Evolutionary conservation across 2,113 vertebrate genomes (phyloP).

Genomic region (Colaptes auratus): DNA sequence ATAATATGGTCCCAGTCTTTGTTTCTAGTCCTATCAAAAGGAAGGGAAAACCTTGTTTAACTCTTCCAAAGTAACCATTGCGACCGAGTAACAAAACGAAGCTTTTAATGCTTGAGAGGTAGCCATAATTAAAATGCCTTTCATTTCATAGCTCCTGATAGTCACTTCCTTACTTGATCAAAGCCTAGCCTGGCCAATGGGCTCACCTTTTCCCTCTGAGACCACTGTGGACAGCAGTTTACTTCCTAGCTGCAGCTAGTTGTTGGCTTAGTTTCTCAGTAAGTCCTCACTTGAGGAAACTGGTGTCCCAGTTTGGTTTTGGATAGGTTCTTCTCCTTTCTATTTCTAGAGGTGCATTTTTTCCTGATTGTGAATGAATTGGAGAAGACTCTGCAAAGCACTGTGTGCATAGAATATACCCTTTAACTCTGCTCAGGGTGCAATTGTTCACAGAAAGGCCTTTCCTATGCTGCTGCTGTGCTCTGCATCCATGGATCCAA

Average conservation of each 20-base stretch:
- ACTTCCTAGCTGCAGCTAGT: neutral
- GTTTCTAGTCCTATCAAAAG: neutral
- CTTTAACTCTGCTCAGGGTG: neutral
- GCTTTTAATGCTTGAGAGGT: neutral
- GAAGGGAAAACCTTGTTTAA: neutral
- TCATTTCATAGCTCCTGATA: neutral
- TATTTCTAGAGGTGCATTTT: neutral
- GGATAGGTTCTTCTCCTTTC: neutral
- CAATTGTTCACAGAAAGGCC: neutral
- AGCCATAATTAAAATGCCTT: neutral
- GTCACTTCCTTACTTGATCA: neutral
- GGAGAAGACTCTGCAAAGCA: neutral
- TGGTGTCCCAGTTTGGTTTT: accelerated
- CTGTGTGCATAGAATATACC: neutral
- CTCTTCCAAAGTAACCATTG: neutral
- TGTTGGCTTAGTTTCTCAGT: neutral
- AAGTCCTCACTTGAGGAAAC: neutral
- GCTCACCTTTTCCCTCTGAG: neutral
- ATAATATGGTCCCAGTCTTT: neutral
- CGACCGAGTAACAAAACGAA: neutral
- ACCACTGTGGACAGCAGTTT: neutral
- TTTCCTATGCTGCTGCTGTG: neutral
- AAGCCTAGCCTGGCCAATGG: neutral
- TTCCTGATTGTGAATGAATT: neutral
- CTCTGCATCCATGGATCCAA: neutral